Percentiles rank a stretch among this genome's conserved stretches.
Conservation (phyloP, 2,888 invertebrate species). For the Danaus chrysippus region DNA sequence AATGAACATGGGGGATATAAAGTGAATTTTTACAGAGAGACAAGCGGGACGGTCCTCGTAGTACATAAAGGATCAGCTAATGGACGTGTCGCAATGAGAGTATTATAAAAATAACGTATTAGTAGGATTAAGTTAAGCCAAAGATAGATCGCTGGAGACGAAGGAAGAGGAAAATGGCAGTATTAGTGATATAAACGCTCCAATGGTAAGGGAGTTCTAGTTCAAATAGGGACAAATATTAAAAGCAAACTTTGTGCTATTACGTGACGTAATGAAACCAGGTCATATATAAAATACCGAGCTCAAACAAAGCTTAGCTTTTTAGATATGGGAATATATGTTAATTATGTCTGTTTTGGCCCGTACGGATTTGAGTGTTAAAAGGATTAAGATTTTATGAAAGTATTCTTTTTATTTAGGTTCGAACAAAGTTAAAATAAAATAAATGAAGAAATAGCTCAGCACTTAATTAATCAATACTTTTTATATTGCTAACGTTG, state of each 20-base stretch:
- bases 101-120: slow-evolving; percentile 56
- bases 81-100: slow-evolving; percentile 33
- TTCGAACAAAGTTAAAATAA: too few relatives aligned
- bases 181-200: slow-evolving; percentile 35
- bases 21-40: slow-evolving; percentile 2
- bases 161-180: slow-evolving; percentile 30
- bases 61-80: slow-evolving; percentile 34
- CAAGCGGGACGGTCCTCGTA: slow-evolving; percentile 12
- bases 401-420: not conserved
- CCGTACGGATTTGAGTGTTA: not conserved
- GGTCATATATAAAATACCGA: slow-evolving; percentile 3
- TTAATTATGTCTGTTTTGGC: not conserved
- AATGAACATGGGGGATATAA: not conserved
- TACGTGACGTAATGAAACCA: slow-evolving; percentile 9
- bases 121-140: slow-evolving; percentile 55
- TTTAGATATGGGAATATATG: not conserved
- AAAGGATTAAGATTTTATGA: not conserved
- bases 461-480: too few relatives aligned
- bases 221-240: slow-evolving; percentile 11
- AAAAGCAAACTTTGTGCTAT: slow-evolving; percentile 22
- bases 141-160: slow-evolving; percentile 47
- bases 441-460: not conserved
- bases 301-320: slow-evolving; percentile 1
- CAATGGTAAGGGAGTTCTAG: slow-evolving; percentile 28
- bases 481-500: slow-evolving; percentile 24